phyloP scores from a whole-genome alignment of 2,113 vertebrate genomes.

The Brachyistius frenatus region DNA sequence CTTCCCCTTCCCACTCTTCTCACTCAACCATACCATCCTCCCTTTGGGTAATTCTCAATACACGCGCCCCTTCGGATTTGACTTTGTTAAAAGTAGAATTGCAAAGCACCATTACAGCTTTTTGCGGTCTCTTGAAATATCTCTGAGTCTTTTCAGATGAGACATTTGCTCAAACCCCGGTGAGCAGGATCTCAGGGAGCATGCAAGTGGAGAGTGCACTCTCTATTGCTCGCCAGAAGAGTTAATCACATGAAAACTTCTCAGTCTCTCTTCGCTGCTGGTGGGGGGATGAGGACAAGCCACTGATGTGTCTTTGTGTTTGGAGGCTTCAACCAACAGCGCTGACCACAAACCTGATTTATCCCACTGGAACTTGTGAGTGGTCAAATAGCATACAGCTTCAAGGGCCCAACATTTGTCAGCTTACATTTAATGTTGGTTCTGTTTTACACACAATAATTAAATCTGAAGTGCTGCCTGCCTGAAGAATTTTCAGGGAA shows the following conservation, averaged over 20 bases:
- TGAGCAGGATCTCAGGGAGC: slow-evolving; percentile 59
- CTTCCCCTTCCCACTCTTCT: slow-evolving; percentile 12
- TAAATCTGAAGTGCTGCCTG: slow-evolving; percentile 39
- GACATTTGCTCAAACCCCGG: slow-evolving; percentile 54
- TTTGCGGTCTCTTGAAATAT: slow-evolving; percentile 56
- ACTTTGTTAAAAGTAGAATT: slow-evolving; percentile 62
- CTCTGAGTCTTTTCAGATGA: slow-evolving; percentile 75
- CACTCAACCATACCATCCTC: slow-evolving; percentile 14
- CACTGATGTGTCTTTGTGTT: slow-evolving; percentile 70
- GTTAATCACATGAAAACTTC: slow-evolving; percentile 68
- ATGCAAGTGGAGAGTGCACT: slow-evolving; percentile 43
- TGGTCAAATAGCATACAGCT: slow-evolving; percentile 44
- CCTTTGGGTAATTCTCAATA: slow-evolving; percentile 57
- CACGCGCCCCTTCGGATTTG: slow-evolving; percentile 41
- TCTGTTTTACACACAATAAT: slow-evolving; percentile 54
- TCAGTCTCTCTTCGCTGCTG: slow-evolving; percentile 55
- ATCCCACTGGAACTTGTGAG: slow-evolving; percentile 59
- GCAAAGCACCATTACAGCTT: slow-evolving; percentile 56
- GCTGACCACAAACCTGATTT: slow-evolving; percentile 64
- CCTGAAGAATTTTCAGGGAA: slow-evolving; percentile 38
- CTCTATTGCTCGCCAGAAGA: slow-evolving; percentile 49
- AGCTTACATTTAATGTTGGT: slow-evolving; percentile 41
- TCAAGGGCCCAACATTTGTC: slow-evolving; percentile 56
- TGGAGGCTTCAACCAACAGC: slow-evolving; percentile 67
- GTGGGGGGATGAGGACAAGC: slow-evolving; percentile 65